These are phyloP conservation scores for Drosophila buzzatii DNA, from an alignment of 2,888 invertebrate species.

Conservation along the genomic window DNA sequence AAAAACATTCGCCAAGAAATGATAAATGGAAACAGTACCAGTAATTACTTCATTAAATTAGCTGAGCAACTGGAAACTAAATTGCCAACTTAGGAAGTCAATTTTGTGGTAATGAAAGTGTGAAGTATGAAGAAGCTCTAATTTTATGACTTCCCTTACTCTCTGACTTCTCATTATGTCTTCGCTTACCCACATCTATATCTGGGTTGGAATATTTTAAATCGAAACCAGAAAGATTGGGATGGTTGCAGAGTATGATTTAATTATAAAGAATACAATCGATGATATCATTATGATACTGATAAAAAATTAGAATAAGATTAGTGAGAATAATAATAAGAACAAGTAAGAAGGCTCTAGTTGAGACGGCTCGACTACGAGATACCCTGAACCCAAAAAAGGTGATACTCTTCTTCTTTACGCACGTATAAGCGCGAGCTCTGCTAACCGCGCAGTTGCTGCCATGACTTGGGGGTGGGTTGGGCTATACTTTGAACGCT, in stretches of 20 bases:
- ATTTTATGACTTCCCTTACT: not conserved
- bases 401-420: no score
- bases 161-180: not conserved
- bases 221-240: no score
- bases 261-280: not conserved
- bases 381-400: no score
- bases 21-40: not conserved
- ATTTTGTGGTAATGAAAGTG: no score
- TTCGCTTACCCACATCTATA: not conserved
- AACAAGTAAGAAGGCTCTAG: no score
- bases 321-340: no score
- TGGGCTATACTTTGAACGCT: no score
- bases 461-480: no score
- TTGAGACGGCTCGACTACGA: no score
- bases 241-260: not conserved
- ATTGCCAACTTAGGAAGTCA: not conserved
- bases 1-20: not conserved
- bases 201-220: not conserved
- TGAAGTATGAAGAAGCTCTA: not conserved
- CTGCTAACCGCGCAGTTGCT: no score
- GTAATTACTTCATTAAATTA: not conserved
- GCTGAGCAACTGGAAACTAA: not conserved
- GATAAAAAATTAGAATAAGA: no score
- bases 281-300: not conserved
- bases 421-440: no score